Conservation (phyloP, 2,113 vertebrate species). For the Hemichromis elongatus region DNA sequence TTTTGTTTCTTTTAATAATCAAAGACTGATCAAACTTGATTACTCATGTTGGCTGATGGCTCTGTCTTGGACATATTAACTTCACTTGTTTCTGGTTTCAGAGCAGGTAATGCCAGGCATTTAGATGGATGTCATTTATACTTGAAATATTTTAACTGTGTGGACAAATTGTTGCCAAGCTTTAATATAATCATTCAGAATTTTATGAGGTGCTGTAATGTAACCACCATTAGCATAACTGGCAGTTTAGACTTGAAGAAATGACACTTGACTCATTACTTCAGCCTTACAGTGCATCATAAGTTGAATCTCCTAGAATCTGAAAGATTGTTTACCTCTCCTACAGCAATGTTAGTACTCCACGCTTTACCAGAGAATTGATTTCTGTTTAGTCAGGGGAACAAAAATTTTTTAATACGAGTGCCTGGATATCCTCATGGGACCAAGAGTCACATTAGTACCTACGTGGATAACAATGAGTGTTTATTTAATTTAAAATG, state of each 20-base stretch:
- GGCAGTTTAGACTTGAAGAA: neutral
- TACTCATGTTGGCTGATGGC: neutral
- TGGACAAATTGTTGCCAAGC: neutral
- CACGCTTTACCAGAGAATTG: neutral
- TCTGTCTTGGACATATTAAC: neutral
- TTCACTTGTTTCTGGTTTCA: neutral
- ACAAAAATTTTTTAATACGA: neutral
- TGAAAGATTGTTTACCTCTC: neutral
- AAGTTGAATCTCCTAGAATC: neutral
- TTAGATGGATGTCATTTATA: neutral
- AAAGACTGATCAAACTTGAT: neutral
- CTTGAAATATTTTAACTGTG: neutral
- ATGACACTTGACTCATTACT: neutral
- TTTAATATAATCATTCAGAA: neutral
- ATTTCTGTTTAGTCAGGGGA: neutral
- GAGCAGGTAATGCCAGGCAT: neutral
- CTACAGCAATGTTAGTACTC: neutral
- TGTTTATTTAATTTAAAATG: neutral
- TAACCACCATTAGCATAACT: neutral
- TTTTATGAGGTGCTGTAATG: neutral
- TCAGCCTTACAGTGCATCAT: neutral
- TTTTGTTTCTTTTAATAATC: neutral
- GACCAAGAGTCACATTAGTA: neutral
- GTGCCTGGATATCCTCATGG: neutral
- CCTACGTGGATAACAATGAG: neutral